Conservation (phyloP, 2,113 vertebrate species). For the Cryptomyrus ogoouensis region DNA sequence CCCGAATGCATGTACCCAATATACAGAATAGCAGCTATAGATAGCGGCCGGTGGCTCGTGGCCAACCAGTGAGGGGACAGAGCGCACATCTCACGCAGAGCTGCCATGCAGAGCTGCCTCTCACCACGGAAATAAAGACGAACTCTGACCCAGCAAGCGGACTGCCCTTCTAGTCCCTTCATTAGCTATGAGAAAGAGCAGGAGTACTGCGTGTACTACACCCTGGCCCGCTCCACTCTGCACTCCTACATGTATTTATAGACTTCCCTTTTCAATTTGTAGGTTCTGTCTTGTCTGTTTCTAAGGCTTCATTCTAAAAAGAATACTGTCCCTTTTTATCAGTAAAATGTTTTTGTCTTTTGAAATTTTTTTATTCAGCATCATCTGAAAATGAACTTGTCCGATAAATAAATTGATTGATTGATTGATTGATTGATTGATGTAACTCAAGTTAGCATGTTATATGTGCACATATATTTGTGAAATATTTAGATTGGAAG, state of each 20-base stretch:
- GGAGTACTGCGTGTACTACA: neutral
- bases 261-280: neutral
- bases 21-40: neutral
- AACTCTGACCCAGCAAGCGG: neutral
- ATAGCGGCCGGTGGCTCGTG: neutral
- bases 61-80: neutral
- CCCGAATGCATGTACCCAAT: neutral
- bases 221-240: neutral
- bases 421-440: neutral
- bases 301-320: neutral
- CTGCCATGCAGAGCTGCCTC: neutral
- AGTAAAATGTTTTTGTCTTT: constrained; percentile 18
- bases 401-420: neutral
- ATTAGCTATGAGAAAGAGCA: neutral
- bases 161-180: neutral
- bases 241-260: neutral
- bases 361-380: neutral
- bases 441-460: neutral
- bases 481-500: neutral
- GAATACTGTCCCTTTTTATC: neutral
- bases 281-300: neutral
- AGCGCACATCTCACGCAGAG: neutral
- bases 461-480: neutral
- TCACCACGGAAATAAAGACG: neutral
- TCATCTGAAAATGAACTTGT: constrained; percentile 8